Percentiles rank a stretch among this genome's conserved stretches.
Conservation (phyloP, 2,888 invertebrate genomes). For the Ochropleura leucogaster region DNA sequence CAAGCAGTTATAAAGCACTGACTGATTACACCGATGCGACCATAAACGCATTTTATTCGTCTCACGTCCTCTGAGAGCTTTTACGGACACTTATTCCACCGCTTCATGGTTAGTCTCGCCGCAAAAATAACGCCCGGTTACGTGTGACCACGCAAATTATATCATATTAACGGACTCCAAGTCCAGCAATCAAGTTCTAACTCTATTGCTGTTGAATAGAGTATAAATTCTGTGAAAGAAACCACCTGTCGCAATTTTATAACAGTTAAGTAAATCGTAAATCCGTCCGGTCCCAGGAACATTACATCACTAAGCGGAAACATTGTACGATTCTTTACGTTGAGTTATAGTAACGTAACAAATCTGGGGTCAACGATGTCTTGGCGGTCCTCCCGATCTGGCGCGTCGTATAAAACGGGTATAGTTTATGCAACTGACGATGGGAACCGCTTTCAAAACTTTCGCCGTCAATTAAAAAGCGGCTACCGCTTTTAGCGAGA, state of each 20-base stretch:
- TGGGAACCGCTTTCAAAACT: constrained; percentile 78
- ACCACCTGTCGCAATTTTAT: constrained; percentile 71
- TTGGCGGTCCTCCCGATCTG: constrained; percentile 41
- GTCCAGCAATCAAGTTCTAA: constrained; percentile 55
- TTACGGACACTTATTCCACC: constrained; percentile 68
- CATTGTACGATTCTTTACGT: constrained; percentile 66
- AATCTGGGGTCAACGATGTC: constrained; percentile 59
- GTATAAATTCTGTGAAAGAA: constrained; percentile 42
- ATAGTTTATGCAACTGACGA: constrained; percentile 72
- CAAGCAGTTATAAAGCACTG: constrained; percentile 41
- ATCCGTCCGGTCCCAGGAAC: constrained; percentile 72
- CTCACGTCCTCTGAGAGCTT: constrained; percentile 51
- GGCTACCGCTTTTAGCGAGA: constrained; percentile 72
- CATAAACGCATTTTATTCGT: constrained; percentile 62
- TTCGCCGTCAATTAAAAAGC: constrained; percentile 82
- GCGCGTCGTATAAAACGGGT: constrained; percentile 53
- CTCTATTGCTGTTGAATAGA: constrained; percentile 53
- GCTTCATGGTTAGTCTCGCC: constrained; percentile 71
- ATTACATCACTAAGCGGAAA: constrained; percentile 77
- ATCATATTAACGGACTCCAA: constrained; percentile 74
- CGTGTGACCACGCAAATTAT: constrained; percentile 82
- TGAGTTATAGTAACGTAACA: constrained; percentile 54
- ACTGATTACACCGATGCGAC: constrained; percentile 44
- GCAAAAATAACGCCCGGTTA: constrained; percentile 73
- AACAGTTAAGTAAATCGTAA: constrained; percentile 81